Evolutionary conservation across 2,888 invertebrate genomes (phyloP).

Genomic region (Epirrita christyi): DNA sequence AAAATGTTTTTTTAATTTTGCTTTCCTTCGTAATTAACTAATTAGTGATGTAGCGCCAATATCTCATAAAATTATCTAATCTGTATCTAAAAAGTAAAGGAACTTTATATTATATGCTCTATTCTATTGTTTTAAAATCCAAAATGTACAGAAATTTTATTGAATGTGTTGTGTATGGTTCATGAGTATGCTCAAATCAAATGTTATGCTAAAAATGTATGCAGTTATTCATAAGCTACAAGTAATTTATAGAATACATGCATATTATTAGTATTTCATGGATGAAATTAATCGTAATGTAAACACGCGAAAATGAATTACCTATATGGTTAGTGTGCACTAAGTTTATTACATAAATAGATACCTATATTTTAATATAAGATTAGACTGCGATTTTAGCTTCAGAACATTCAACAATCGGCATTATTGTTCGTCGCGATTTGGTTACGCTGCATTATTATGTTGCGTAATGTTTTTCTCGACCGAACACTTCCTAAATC

Average conservation of each 20-base stretch:
- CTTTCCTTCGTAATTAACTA: slow-evolving; percentile 24
- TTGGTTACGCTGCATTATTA: slow-evolving; percentile 1
- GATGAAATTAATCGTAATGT: slow-evolving; percentile 83
- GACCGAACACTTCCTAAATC: slow-evolving; percentile 23
- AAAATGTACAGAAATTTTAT: slow-evolving; percentile 61
- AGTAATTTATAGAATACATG: slow-evolving; percentile 48
- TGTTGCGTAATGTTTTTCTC: slow-evolving; percentile 1
- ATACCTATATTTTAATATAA: slow-evolving; percentile 56
- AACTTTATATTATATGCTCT: not conserved
- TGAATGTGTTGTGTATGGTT: slow-evolving; percentile 45
- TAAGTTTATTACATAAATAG: slow-evolving; percentile 56
- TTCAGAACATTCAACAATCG: slow-evolving; percentile 52
- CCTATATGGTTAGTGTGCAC: slow-evolving; percentile 73
- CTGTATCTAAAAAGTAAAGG: slow-evolving; percentile 21
- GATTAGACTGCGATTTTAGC: slow-evolving; percentile 58
- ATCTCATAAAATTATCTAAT: slow-evolving; percentile 23
- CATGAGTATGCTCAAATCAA: slow-evolving; percentile 66
- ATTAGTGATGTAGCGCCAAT: slow-evolving; percentile 17
- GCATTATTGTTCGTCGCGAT: slow-evolving; percentile 12
- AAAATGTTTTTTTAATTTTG: slow-evolving; percentile 25
- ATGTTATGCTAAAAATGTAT: slow-evolving; percentile 39
- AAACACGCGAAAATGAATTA: slow-evolving; percentile 82
- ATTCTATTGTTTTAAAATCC: slow-evolving; percentile 27
- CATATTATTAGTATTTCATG: slow-evolving; percentile 55
- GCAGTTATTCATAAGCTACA: slow-evolving; percentile 51